Percentiles rank a stretch among this genome's conserved stretches.
These are phyloP conservation scores for Psilopsiagon aymara DNA, from an alignment of 2,113 vertebrate genomes.

Conservation along the genomic window DNA sequence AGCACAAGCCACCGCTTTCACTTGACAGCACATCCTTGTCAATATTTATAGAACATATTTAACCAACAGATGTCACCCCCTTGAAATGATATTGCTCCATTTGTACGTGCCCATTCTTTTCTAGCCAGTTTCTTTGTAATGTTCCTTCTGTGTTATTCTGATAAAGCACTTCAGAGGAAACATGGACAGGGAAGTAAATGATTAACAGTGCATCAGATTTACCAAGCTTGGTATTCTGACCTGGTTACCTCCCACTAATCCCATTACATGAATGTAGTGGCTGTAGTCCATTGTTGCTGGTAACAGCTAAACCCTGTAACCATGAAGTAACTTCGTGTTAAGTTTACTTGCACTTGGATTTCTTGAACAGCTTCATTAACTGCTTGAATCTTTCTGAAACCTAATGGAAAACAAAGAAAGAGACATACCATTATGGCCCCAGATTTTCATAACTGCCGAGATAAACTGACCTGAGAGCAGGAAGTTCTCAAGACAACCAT, in stretches of 20 bases:
- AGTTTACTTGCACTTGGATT: constrained; percentile 84
- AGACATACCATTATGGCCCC: neutral
- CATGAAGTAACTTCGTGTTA: neutral
- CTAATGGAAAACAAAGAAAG: constrained; percentile 68
- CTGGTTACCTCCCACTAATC: neutral
- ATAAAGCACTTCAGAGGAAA: constrained; percentile 4
- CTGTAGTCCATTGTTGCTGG: neutral
- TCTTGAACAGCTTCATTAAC: constrained; percentile 96
- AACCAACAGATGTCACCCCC: neutral
- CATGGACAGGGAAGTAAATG: neutral
- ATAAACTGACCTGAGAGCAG: neutral
- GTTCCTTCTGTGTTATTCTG: neutral
- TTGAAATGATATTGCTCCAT: neutral
- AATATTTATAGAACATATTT: neutral
- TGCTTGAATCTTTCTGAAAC: constrained; percentile 92
- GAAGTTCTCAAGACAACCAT: neutral
- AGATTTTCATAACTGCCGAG: neutral
- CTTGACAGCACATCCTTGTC: neutral
- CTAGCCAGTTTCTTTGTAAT: neutral
- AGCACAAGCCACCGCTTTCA: neutral
- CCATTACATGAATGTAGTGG: neutral
- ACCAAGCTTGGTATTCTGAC: neutral
- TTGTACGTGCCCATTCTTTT: neutral
- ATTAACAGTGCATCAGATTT: neutral
- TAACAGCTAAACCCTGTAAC: neutral